Conservation (phyloP, 2,797 vertebrate genomes). For the Channallabes apus region DNA sequence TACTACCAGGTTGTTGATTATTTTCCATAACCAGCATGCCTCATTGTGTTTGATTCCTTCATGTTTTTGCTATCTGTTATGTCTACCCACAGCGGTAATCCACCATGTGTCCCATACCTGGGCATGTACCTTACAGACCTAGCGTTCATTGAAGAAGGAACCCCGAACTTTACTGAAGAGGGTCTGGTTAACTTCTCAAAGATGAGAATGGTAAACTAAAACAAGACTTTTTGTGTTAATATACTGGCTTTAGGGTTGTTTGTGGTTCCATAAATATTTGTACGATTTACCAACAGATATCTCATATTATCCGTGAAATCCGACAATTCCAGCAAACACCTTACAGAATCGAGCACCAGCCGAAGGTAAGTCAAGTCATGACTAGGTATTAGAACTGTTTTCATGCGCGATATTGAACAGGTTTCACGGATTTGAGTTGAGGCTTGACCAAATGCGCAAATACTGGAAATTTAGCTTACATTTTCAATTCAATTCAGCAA, state of each 20-base stretch:
- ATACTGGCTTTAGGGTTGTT: background rate
- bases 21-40: background rate
- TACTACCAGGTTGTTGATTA: background rate
- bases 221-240: background rate
- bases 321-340: slow-evolving; percentile 96
- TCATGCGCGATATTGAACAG: background rate
- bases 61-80: background rate
- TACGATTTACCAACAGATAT: slow-evolving; percentile 78
- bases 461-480: background rate
- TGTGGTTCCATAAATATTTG: background rate
- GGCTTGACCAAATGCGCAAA: background rate
- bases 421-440: background rate
- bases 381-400: background rate
- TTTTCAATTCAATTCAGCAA: background rate
- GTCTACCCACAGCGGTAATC: slow-evolving; percentile 82
- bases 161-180: slow-evolving; percentile 94
- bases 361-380: slow-evolving; percentile 77
- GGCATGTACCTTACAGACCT: slow-evolving; percentile 96
- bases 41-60: background rate
- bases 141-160: slow-evolving; percentile 95
- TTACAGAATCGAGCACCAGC: slow-evolving; percentile 93
- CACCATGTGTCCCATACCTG: slow-evolving; percentile 91
- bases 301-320: slow-evolving; percentile 95
- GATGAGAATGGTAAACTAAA: slow-evolving; percentile 90
- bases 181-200: slow-evolving; percentile 98